Evolutionary conservation across 2,113 vertebrate species (phyloP), one percentile per base, ranked within the genome.

Genomic region (Rousettus leschenaultii): DNA sequence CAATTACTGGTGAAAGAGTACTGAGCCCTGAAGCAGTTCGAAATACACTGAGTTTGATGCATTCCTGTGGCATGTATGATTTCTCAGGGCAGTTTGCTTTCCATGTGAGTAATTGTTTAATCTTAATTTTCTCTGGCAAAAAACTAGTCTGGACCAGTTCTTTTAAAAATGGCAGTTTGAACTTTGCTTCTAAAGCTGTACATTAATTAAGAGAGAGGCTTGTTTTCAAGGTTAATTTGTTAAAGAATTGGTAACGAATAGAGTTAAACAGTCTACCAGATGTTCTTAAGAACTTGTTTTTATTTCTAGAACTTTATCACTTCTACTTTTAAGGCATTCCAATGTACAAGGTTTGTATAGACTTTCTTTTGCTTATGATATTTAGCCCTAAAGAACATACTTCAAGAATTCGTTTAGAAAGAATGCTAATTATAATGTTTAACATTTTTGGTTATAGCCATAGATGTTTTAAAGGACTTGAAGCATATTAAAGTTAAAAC

Each of bases 51-150:
- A 99, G 99, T 84, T 98, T 99, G 93, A 99, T 99, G 99, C 99
- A 99, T 96, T 99, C 99, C 93, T 99, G 99, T 94, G 99, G 99
- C 98, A 99, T 99, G 99, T 99, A 99, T 96, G 99, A 99, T 98
- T 99, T 99, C 84, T 99, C 99, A 0, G 99, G 99, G 40, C 99
- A 99, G 98, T 99, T 99, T 96, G 99, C 99, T 75, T 99, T 99
- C 98, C 99, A 99, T 48, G 99, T 99, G 97, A 99, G 99, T 99
- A 95, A 26, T 79, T 95, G 28, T 24, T 48, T 45, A 43, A 9
- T 95, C n/a, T 33, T 95, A 12, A 57, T 92, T 97, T 96, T 59
- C 84, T 89, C 85, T 90, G 30, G 53, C 9, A 55, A 65, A 65
- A 86, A 85, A 79, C 85, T 94, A 66, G 85, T 95, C 33, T 95